Conservation (phyloP, 2,113 vertebrate genomes). For the Rhabdomys dilectus region DNA sequence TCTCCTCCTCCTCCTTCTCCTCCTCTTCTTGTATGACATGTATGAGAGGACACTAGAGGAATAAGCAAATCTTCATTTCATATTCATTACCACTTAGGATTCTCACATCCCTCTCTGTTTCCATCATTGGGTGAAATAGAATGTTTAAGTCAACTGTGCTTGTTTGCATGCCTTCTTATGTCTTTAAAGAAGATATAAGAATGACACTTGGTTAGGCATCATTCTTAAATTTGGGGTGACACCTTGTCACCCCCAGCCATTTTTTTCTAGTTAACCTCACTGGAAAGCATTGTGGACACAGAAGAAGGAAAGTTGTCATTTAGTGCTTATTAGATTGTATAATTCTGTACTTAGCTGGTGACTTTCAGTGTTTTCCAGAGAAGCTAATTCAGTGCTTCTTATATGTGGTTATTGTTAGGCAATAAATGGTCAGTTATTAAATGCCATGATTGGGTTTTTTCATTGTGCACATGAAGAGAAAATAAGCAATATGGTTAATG, state of each 20-base stretch:
- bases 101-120: background rate
- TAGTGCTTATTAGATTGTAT: background rate
- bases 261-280: background rate
- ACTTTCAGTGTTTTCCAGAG: background rate
- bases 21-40: background rate
- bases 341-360: background rate
- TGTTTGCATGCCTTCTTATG: background rate
- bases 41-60: background rate
- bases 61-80: background rate
- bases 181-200: background rate
- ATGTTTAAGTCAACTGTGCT: background rate
- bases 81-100: background rate
- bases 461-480: background rate
- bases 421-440: slow-evolving; percentile 23
- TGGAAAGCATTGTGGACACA: background rate
- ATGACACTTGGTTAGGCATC: background rate
- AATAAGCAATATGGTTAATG: background rate
- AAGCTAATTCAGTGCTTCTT: background rate
- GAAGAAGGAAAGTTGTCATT: background rate
- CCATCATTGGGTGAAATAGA: background rate
- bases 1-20: background rate
- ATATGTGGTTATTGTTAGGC: background rate
- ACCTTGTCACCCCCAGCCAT: fast-evolving
- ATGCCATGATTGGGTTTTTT: background rate
- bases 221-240: background rate